phyloP scores from a whole-genome alignment of 2,113 vertebrate genomes.

The Cebus imitator region DNA sequence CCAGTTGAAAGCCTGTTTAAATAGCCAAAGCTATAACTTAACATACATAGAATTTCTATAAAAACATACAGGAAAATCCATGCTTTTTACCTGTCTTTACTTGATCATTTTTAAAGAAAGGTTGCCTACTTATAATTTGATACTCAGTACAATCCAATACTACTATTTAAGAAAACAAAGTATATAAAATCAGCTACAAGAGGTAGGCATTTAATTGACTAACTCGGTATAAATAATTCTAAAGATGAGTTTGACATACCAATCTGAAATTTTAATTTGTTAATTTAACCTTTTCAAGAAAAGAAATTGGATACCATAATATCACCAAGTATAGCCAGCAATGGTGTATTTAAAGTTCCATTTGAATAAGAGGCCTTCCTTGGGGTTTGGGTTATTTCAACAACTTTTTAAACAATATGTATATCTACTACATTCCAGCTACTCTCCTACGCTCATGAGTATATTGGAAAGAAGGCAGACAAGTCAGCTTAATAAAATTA shows the following conservation, averaged over 20 bases:
- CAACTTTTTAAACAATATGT: background rate
- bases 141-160: background rate
- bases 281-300: conserved; percentile 8
- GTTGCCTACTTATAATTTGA: background rate
- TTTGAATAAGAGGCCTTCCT: background rate
- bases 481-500: background rate
- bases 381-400: background rate
- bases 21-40: background rate
- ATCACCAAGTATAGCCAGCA: background rate
- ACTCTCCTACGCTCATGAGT: background rate
- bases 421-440: background rate
- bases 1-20: background rate
- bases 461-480: background rate
- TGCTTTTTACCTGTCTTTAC: background rate
- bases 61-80: background rate
- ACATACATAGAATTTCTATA: background rate
- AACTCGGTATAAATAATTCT: background rate
- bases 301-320: background rate
- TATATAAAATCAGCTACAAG: background rate
- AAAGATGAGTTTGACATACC: background rate
- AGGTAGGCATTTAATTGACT: background rate
- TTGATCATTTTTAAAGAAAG: background rate
- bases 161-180: background rate
- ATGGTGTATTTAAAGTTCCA: background rate
- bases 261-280: conserved; percentile 41